phyloP scores from a whole-genome alignment of 2,113 vertebrate species.

The Petaurus breviceps region DNA sequence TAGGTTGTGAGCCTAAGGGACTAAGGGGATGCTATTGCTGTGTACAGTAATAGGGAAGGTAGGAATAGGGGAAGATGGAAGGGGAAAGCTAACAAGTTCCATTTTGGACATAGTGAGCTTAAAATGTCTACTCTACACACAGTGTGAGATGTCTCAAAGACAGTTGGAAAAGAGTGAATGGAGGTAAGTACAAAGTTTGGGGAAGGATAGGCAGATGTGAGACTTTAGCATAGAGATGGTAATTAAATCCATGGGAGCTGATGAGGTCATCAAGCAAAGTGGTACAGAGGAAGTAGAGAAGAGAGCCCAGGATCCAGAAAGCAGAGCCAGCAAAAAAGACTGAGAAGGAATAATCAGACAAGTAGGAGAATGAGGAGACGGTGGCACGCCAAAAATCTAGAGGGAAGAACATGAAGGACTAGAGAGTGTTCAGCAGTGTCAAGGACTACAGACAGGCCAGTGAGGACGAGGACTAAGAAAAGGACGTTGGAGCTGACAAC shows the following conservation, averaged over 20 bases:
- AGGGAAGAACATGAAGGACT: background rate
- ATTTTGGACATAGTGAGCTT: background rate
- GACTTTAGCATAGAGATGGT: background rate
- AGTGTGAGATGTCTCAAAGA: background rate
- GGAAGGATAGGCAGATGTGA: background rate
- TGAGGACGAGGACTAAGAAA: background rate
- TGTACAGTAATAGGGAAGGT: background rate
- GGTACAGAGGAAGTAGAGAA: background rate
- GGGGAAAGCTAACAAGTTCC: background rate
- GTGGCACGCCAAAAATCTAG: background rate
- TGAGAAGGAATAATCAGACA: background rate
- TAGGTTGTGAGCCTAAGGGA: background rate
- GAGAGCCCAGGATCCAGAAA: background rate
- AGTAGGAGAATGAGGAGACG: background rate
- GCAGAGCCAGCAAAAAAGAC: background rate
- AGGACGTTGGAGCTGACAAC: background rate
- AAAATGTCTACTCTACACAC: background rate
- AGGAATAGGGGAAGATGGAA: background rate
- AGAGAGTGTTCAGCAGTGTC: background rate
- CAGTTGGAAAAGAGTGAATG: background rate
- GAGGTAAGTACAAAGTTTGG: background rate
- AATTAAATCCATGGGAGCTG: background rate
- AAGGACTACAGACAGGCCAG: background rate
- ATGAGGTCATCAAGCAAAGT: background rate
- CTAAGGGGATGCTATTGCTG: background rate